Conservation (phyloP, 2,888 invertebrate genomes). For the Chaetogeoica ovagalla region DNA sequence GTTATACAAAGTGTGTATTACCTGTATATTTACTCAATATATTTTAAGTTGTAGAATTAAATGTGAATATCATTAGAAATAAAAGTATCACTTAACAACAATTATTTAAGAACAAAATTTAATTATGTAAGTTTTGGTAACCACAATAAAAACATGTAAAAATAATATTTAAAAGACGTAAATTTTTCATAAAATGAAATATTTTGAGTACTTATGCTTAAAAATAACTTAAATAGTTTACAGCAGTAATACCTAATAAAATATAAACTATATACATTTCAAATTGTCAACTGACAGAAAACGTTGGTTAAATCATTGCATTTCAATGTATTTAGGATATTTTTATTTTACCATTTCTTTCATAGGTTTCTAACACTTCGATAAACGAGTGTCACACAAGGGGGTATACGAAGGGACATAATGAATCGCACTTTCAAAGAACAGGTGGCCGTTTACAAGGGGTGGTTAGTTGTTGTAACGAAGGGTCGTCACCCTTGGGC, state of each 20-base stretch:
- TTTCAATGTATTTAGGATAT: constrained; percentile 19
- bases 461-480: constrained; percentile 50
- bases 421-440: constrained; percentile 51
- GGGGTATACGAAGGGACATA: constrained; percentile 41
- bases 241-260: background rate
- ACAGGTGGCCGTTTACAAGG: constrained; percentile 51
- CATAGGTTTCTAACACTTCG: constrained; percentile 41
- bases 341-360: constrained; percentile 31
- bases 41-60: background rate
- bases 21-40: background rate
- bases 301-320: constrained; percentile 14
- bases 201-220: background rate
- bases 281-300: background rate
- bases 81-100: background rate
- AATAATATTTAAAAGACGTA: background rate
- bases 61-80: background rate
- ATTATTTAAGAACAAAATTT: background rate
- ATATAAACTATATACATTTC: background rate
- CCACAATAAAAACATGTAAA: background rate
- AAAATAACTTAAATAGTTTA: background rate
- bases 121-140: background rate
- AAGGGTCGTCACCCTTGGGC: constrained; percentile 47
- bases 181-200: background rate
- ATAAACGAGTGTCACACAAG: constrained; percentile 48
- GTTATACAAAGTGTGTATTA: background rate